These are phyloP conservation scores for Regulus satrapa DNA, from an alignment of 2,113 vertebrate genomes.

Conservation along the genomic window DNA sequence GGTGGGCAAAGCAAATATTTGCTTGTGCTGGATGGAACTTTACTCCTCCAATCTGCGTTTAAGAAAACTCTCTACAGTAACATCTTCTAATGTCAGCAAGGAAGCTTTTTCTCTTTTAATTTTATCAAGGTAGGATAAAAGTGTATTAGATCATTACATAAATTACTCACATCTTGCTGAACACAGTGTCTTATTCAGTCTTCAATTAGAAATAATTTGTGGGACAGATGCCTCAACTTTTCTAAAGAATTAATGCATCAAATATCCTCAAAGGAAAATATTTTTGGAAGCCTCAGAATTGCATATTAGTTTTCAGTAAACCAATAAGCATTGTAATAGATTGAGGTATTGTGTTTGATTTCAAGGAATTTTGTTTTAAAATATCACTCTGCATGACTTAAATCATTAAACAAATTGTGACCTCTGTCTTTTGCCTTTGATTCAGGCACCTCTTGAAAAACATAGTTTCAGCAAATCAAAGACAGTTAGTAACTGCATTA, in stretches of 20 bases:
- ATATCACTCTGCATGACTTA: not conserved
- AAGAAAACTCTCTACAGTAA: conserved; percentile 5
- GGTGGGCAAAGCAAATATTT: conserved; percentile 15
- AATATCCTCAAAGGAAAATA: not conserved
- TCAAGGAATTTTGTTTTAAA: not conserved
- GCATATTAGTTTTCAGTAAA: not conserved
- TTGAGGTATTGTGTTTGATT: not conserved
- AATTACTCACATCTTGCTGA: not conserved
- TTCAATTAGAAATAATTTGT: not conserved
- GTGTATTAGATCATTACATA: not conserved
- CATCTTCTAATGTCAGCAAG: conserved; percentile 23
- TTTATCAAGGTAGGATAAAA: conserved; percentile 38
- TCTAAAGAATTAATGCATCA: not conserved
- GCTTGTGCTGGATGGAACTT: not conserved
- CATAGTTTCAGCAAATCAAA: not conserved
- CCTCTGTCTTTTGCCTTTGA: not conserved
- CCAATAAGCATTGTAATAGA: not conserved
- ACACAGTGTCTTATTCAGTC: not conserved
- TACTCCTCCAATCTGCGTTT: not conserved
- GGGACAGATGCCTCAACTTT: not conserved
- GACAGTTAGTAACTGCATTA: not conserved
- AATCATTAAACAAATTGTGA: not conserved
- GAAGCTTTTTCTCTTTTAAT: conserved; percentile 22
- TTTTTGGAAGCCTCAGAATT: not conserved
- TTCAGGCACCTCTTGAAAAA: not conserved